Evolutionary conservation across 2,113 vertebrate species (phyloP).

Genomic region (Petromus typicus): DNA sequence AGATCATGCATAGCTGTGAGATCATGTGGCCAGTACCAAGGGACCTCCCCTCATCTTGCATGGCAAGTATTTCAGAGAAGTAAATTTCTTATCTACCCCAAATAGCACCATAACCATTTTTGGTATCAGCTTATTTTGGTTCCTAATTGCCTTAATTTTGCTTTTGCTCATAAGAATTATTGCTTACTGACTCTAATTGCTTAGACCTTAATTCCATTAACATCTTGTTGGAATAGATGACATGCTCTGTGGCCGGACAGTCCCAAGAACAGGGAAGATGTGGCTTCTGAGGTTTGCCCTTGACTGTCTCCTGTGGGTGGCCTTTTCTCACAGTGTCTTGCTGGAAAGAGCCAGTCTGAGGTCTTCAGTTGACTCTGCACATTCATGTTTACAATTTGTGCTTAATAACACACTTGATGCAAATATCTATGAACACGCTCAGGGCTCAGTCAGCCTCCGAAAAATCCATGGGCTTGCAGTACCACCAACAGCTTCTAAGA

Average conservation of each 20-base stretch:
- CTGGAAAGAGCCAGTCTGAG: slow-evolving; percentile 8
- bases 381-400: slow-evolving; percentile 24
- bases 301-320: slow-evolving; percentile 34
- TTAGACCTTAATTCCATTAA: slow-evolving; percentile 47
- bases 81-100: not conserved
- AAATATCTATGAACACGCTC: slow-evolving; percentile 42
- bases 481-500: slow-evolving; percentile 18
- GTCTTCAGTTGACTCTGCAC: slow-evolving; percentile 35
- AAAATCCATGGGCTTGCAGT: slow-evolving; percentile 24
- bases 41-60: not conserved
- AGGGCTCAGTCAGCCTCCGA: slow-evolving; percentile 8
- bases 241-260: slow-evolving; percentile 22
- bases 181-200: not conserved
- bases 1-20: not conserved
- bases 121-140: not conserved
- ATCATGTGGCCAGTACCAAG: not conserved
- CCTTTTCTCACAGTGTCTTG: not conserved
- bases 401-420: slow-evolving; percentile 60
- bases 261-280: slow-evolving; percentile 1
- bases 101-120: not conserved
- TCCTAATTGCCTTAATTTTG: slow-evolving; percentile 34
- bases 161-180: slow-evolving; percentile 47
- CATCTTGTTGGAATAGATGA: slow-evolving; percentile 39
- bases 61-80: not conserved
- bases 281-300: slow-evolving; percentile 56